A percentile compares a stretch with the other conserved stretches of the same genome.
Evolutionary conservation across 2,113 vertebrate species (phyloP).

Genomic region (Amphilophus citrinellus): DNA sequence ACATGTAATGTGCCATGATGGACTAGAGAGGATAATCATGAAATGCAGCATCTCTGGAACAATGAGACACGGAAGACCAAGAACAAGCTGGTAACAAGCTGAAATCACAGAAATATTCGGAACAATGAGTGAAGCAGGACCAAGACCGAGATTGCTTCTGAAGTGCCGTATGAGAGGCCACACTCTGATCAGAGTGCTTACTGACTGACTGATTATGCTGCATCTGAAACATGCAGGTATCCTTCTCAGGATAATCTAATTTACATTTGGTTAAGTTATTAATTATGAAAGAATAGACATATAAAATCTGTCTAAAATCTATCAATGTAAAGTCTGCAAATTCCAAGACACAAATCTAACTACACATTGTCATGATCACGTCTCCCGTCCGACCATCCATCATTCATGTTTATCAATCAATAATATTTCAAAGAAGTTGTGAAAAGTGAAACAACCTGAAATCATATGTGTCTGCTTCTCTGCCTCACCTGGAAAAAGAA

Average conservation of each 20-base stretch:
- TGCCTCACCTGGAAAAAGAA: rapidly evolving
- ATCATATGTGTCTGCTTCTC: rapidly evolving
- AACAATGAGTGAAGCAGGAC: too few species aligned
- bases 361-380: background rate
- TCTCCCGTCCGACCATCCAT: rapidly evolving
- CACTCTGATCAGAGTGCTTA: too few species aligned
- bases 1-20: too few species aligned
- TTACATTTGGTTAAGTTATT: background rate
- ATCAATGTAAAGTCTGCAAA: background rate
- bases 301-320: background rate
- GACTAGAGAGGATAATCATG: too few species aligned
- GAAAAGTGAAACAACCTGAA: background rate
- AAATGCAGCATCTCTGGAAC: too few species aligned
- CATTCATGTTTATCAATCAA: background rate
- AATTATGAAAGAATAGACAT: background rate
- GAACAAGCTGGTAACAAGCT: too few species aligned
- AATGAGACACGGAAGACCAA: too few species aligned
- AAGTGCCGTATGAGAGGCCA: too few species aligned
- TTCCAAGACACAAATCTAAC: rapidly evolving
- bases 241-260: background rate
- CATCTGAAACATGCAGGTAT: background rate
- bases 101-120: too few species aligned
- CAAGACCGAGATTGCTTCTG: too few species aligned
- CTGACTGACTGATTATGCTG: background rate
- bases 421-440: background rate